Percentiles rank a stretch among this genome's conserved stretches.
Conservation (phyloP, 2,797 vertebrate genomes). For the Antrozous pallidus region DNA sequence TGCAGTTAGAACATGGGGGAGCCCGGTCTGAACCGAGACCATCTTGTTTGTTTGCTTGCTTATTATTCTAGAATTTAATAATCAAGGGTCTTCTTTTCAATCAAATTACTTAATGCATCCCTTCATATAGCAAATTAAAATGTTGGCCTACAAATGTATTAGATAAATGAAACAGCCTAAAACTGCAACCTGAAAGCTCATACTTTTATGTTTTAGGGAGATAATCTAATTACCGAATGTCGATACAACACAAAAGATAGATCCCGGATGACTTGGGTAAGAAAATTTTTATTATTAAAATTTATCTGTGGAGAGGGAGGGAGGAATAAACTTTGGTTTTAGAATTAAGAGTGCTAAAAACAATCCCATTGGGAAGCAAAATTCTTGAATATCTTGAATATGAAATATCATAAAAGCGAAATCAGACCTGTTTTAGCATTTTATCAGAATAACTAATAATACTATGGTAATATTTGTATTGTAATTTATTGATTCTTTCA, state of each 20-base stretch:
- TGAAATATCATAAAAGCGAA: background rate
- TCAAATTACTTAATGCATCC: background rate
- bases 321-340: constrained; percentile 17
- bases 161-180: background rate
- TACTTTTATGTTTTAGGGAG: constrained; percentile 84
- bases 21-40: background rate
- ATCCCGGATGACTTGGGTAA: constrained; percentile 91
- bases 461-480: background rate
- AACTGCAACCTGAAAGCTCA: constrained; percentile 44
- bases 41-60: background rate
- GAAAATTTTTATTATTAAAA: constrained; percentile 59
- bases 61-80: background rate
- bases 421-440: background rate
- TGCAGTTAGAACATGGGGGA: background rate
- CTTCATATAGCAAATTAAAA: background rate
- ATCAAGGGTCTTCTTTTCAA: background rate
- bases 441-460: constrained; percentile 11
- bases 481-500: background rate
- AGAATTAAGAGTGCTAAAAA: background rate
- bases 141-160: background rate
- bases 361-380: background rate
- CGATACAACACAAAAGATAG: constrained; percentile 88
- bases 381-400: background rate
- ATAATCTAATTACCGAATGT: constrained; percentile 91
- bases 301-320: background rate